These are phyloP conservation scores for Buteo buteo DNA, from an alignment of 2,113 vertebrate species.

Conservation along the genomic window DNA sequence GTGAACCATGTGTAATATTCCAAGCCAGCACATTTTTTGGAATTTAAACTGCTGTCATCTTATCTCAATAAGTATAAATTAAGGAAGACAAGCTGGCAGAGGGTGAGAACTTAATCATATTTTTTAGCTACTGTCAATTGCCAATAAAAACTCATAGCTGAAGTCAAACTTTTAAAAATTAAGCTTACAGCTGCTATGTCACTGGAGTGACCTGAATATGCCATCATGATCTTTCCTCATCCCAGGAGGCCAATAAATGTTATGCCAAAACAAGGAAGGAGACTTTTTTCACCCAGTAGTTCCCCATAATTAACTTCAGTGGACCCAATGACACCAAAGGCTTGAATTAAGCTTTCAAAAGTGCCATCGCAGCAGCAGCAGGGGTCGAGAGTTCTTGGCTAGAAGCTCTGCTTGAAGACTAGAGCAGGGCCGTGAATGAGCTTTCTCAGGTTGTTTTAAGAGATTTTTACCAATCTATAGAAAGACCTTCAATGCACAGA, in stretches of 20 bases:
- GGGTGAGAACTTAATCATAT: slow-evolving; percentile 35
- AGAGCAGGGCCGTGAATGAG: not conserved
- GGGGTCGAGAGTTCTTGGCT: not conserved
- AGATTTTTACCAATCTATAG: not conserved
- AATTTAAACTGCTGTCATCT: slow-evolving; percentile 16
- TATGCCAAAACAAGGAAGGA: not conserved
- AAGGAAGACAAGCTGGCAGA: slow-evolving; percentile 31
- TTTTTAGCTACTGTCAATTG: slow-evolving; percentile 39
- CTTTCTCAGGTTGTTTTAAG: not conserved
- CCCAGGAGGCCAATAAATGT: not conserved
- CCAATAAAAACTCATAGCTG: slow-evolving; percentile 23
- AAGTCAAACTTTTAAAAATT: slow-evolving; percentile 41
- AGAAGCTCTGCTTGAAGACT: not conserved
- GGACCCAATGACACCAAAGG: not conserved
- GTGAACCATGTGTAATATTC: not conserved
- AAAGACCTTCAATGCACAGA: not conserved
- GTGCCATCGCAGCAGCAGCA: not conserved
- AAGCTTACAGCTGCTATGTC: not conserved
- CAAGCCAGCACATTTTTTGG: not conserved
- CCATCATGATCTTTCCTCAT: not conserved
- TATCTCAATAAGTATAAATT: slow-evolving; percentile 44
- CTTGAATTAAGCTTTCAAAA: slow-evolving; percentile 32
- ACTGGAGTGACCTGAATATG: slow-evolving; percentile 21
- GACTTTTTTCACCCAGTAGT: not conserved
- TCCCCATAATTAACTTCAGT: slow-evolving; percentile 37